Base-by-base conservation (phyloP, 2,113 vertebrate genomes). In the Bos indicus region DNA sequence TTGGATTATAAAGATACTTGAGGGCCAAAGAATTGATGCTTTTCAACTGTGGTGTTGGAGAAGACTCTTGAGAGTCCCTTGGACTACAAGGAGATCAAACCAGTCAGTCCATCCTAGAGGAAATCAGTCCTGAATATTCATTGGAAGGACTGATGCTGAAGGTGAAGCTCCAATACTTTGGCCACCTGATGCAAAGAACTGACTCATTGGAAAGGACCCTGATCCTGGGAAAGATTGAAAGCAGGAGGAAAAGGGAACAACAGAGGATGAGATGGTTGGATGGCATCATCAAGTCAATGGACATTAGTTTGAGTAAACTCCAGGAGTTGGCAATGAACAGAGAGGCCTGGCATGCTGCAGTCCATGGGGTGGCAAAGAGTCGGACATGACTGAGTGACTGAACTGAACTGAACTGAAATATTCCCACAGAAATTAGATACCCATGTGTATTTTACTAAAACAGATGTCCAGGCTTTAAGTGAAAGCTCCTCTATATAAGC, bases 371-470 rank as follows among this genome's bases (percentile, higher is more conserved):
- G 36, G 67, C 36, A 71, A 71, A 71, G n/a, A 71, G n/a, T 71
- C 19, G 21, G 67, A 40, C n/a, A 23, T 71, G 67, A 71, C 67
- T 71, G n/a, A 40, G n/a, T 40, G 67, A 23, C n/a, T 36, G 19
- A 71, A 23, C 67, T 71, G 33, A 67, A 36, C n/a, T 67, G n/a
- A 71, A 71, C n/a, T 71, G n/a, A 71, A 71, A 23, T 71, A 77
- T 83, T 57, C 3, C 2, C 12, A 46, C 0, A 95, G 9, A 82
- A 84, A 62, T 43, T 51, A 91, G 26, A 94, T 57, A 9, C 1
- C 2, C 3, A 77, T 19, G 11, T 30, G 51, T 96, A 60, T 67
- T 95, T 97, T 83, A 86, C 51, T n/a, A 62, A 74, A 80, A 43
- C 40, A 77, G 71, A 77, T 26, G 23, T 43, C 26, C 40, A 77